These are phyloP conservation scores for Rhysida immarginata DNA, from an alignment of 1,140 invertebrate species.

Conservation along the genomic window DNA sequence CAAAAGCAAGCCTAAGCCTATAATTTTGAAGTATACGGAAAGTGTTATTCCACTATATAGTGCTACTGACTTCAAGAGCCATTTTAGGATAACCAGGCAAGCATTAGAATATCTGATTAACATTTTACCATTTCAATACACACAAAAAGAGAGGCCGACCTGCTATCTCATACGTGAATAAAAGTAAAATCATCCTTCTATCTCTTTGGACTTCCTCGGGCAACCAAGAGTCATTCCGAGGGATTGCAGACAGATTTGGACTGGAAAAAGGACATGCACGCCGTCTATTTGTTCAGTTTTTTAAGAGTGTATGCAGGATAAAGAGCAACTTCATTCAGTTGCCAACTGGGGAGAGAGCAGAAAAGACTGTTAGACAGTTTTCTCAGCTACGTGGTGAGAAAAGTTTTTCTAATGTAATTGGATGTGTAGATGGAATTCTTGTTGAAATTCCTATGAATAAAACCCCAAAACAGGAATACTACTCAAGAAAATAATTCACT, in stretches of 20 bases:
- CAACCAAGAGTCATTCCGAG: conserved; percentile 4
- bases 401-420: background rate
- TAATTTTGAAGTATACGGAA: no score
- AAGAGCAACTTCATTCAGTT: background rate
- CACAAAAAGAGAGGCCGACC: background rate
- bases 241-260: background rate
- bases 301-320: background rate
- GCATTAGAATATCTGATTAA: no score
- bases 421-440: background rate
- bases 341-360: background rate
- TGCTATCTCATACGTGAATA: background rate
- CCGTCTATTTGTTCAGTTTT: background rate
- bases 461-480: background rate
- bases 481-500: conserved; percentile 1
- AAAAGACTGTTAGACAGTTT: background rate
- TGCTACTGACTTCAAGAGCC: no score
- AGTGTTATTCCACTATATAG: no score
- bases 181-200: background rate
- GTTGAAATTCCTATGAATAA: background rate
- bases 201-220: background rate
- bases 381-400: background rate
- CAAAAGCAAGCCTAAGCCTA: no score
- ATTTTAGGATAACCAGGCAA: no score
- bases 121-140: no score
- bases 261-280: background rate